Percentiles rank a stretch among this genome's conserved stretches.
Evolutionary conservation across 2,113 vertebrate genomes (phyloP).

Genomic region (Anser brachyrhynchus): DNA sequence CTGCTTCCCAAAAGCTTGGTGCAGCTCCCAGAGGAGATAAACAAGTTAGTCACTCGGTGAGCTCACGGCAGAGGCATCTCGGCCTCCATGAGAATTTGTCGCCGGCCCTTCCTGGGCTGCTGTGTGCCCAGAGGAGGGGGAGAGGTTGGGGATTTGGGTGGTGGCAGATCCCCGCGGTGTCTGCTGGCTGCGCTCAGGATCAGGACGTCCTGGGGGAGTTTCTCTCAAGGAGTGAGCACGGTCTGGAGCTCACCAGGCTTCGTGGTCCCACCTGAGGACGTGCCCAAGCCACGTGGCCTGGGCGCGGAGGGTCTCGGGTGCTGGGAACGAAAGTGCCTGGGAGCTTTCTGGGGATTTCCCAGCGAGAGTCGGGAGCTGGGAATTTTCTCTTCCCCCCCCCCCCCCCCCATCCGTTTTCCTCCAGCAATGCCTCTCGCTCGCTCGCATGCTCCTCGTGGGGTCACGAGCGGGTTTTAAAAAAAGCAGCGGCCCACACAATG

Average conservation of each 20-base stretch:
- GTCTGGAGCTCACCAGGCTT: not conserved
- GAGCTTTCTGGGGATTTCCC: conserved; percentile 24
- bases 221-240: accelerated
- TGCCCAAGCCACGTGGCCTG: not conserved
- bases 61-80: conserved; percentile 55
- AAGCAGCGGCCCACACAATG: conserved; percentile 40
- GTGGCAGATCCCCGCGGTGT: accelerated
- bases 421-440: not conserved
- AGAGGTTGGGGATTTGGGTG: not conserved
- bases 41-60: conserved; percentile 35
- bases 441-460: not conserved
- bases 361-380: not conserved
- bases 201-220: accelerated
- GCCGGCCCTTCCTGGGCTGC: not conserved
- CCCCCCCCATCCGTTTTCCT: not conserved
- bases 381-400: not conserved
- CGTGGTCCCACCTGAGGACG: not conserved
- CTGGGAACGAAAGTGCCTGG: not conserved
- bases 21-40: conserved; percentile 47
- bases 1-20: not conserved
- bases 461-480: not conserved
- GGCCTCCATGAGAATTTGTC: conserved; percentile 42
- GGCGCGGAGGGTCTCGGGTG: accelerated
- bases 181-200: not conserved
- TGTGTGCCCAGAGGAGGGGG: not conserved